A percentile compares a stretch with the other conserved stretches of the same genome.
Evolutionary conservation across 1,140 invertebrate species (phyloP).

Genomic region (Mya arenaria): DNA sequence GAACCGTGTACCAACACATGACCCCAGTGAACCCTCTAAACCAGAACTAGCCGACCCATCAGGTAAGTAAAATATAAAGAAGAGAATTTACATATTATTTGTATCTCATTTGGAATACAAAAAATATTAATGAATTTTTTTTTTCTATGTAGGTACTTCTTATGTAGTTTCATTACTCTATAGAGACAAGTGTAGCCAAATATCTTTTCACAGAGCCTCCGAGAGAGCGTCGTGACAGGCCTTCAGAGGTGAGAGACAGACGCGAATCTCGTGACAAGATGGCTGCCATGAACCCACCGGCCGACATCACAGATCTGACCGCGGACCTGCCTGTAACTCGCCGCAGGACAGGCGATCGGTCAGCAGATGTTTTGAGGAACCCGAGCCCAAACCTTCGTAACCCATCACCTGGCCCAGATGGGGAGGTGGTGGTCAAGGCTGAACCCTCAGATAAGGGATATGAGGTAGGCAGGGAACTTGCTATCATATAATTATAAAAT

Average conservation of each 20-base stretch:
- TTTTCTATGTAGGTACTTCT: neutral
- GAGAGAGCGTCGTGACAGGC: slow-evolving; percentile 21
- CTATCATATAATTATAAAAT: too few relatives aligned
- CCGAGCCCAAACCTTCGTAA: slow-evolving; percentile 36
- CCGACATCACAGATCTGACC: neutral
- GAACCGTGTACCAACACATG: slow-evolving; percentile 24
- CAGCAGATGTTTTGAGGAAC: slow-evolving; percentile 20
- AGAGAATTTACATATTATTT: too few relatives aligned
- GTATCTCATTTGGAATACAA: too few relatives aligned
- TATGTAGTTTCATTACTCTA: neutral
- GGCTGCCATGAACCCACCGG: slow-evolving; percentile 29
- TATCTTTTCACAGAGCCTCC: slow-evolving; percentile 29
- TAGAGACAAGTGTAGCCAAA: neutral
- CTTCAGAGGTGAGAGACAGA: neutral
- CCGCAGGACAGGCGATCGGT: slow-evolving; percentile 7
- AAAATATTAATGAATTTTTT: too few relatives aligned
- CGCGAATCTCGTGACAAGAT: slow-evolving; percentile 37
- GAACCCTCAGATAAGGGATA: slow-evolving; percentile 38
- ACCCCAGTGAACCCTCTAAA: slow-evolving; percentile 32
- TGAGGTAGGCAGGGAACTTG: slow-evolving; percentile 28
- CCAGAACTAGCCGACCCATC: slow-evolving; percentile 27
- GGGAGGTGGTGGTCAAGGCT: slow-evolving; percentile 4
- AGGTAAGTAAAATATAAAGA: slow-evolving; percentile 1
- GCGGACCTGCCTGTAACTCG: slow-evolving; percentile 34
- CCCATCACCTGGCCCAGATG: slow-evolving; percentile 15